phyloP scores from a whole-genome alignment of 2,113 vertebrate genomes.

The Python bivittatus region DNA sequence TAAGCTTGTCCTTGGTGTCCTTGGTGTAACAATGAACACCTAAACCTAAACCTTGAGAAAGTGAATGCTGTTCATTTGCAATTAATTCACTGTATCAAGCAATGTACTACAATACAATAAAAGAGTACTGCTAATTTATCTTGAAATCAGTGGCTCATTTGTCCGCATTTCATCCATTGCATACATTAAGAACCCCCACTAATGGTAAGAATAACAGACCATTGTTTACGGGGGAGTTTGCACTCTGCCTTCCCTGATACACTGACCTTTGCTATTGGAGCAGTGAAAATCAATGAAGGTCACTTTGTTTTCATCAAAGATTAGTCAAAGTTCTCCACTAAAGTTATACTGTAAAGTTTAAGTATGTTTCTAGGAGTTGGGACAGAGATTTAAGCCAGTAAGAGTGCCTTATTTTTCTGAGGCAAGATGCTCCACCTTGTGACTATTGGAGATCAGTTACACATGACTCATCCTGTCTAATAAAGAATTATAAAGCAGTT shows the following conservation, averaged over 20 bases:
- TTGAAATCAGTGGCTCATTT: neutral
- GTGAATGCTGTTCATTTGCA: neutral
- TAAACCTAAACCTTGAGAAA: neutral
- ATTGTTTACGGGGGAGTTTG: neutral
- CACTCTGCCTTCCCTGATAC: neutral
- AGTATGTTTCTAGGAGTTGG: neutral
- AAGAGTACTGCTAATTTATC: neutral
- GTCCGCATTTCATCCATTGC: neutral
- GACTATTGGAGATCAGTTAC: neutral
- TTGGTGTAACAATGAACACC: neutral
- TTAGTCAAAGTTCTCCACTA: neutral
- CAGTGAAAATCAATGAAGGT: neutral
- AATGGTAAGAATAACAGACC: neutral
- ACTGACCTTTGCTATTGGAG: neutral
- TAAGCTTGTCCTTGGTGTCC: neutral
- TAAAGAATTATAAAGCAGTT: neutral
- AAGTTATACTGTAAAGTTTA: neutral
- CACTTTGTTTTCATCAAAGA: neutral
- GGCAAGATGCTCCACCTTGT: neutral
- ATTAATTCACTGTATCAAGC: neutral
- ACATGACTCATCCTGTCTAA: neutral
- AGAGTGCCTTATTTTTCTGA: neutral
- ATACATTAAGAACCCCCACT: constrained; percentile 3
- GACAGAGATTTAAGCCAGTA: neutral
- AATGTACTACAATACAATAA: neutral